Evolutionary conservation across 1,140 invertebrate species (phyloP).

Genomic region (Cherax destructor): DNA sequence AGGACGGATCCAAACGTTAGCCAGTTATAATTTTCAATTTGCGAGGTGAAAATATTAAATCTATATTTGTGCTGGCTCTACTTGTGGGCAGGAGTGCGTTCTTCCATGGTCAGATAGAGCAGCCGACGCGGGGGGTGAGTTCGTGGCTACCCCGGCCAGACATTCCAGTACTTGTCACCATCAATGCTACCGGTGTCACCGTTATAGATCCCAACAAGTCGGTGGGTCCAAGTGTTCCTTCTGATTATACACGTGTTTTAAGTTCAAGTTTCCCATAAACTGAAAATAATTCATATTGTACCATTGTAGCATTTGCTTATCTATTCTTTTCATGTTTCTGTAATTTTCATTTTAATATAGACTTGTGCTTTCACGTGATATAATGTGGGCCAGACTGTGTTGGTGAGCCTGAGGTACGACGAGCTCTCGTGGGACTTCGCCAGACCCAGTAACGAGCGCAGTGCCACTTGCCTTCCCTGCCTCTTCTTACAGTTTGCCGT

Average conservation of each 20-base stretch:
- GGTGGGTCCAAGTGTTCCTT: slow-evolving; percentile 26
- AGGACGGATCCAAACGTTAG: too few relatives aligned
- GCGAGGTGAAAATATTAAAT: too few relatives aligned
- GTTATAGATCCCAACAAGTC: slow-evolving; percentile 82
- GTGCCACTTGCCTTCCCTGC: slow-evolving; percentile 91
- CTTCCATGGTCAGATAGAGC: slow-evolving; percentile 93
- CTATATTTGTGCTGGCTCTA: background rate
- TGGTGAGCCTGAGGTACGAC: slow-evolving; percentile 89
- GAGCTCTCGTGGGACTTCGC: slow-evolving; percentile 93
- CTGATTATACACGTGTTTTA: background rate
- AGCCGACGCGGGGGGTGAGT: slow-evolving; percentile 87
- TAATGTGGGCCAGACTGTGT: slow-evolving; percentile 80
- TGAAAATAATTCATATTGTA: background rate
- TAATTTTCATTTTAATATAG: too few relatives aligned
- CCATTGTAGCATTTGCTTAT: background rate
- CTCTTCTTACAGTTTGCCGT: slow-evolving; percentile 92
- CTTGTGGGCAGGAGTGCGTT: slow-evolving; percentile 83
- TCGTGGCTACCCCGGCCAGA: slow-evolving; percentile 91
- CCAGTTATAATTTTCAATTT: too few relatives aligned
- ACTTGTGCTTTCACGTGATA: too few relatives aligned
- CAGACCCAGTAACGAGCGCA: slow-evolving; percentile 87
- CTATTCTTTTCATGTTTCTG: too few relatives aligned
- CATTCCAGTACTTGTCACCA: slow-evolving; percentile 89
- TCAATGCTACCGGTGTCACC: slow-evolving; percentile 90
- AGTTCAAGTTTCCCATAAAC: too few relatives aligned